Base-by-base conservation (phyloP, 2,888 invertebrate species). In the Autographa gamma region DNA sequence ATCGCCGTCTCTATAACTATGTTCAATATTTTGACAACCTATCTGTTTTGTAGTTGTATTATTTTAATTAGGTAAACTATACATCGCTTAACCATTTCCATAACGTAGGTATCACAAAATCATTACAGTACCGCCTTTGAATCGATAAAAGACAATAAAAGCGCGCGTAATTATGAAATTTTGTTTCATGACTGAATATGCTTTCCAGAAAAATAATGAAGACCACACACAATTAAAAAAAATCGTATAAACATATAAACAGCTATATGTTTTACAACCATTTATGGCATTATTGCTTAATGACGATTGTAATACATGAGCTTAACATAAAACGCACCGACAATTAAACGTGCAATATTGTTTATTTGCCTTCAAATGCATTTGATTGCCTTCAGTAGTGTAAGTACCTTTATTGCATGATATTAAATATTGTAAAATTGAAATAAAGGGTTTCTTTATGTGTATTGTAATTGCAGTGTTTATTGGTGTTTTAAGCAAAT, bases 261-360 rank as follows among this genome's bases (percentile, higher is more conserved):
- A 81, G 80, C 77, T 79, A 78, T 84, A 84, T 84, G 84, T 82
- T 85, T 82, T 80, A 85, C 76, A 80, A 69, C 75, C 78, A 62
- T 81, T 82, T 81, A 80, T 77, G 80, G 74, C 69, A 70, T 79
- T 84, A 88, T 86, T 85, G 81, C 81, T 79, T 77, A 86, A 83
- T 83, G 77, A 79, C 58, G 76, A 84, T 90, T 89, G 88, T 88
- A 77, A 85, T 88, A 82, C 76, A 81, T 80, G 85, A 85, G 88
- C 87, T 83, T 84, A 86, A 89, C 89, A 88, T 89, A 90, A 88
- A 85, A 76, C 73, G 81, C 80, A 87, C 85, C 79, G 85, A 86
- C 79, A 81, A 82, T 69, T 69, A 66, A 71, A 76, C 69, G 60
- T 59, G 52, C 31, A 60, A 61, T 75, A 69, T 58, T 71, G 56